These are phyloP conservation scores for Heterotis niloticus DNA, from an alignment of 2,113 vertebrate genomes.

Conservation along the genomic window DNA sequence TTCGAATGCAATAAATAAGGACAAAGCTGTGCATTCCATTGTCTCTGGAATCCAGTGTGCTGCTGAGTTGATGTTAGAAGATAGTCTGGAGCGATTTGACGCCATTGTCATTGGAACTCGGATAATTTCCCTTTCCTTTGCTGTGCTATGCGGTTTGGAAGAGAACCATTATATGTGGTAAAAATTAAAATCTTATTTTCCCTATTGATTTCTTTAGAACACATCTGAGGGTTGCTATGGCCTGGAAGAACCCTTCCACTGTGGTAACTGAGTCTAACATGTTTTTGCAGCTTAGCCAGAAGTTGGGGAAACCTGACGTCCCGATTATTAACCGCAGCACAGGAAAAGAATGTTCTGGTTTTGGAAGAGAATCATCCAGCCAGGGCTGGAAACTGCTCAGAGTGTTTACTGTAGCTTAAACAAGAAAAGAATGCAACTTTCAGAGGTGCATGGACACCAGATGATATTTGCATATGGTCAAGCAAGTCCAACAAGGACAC, in stretches of 20 bases:
- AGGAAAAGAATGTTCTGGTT: background rate
- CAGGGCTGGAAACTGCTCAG: background rate
- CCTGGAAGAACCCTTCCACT: background rate
- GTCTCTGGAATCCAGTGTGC: too few relatives aligned
- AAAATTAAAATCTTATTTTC: background rate
- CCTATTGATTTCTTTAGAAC: background rate
- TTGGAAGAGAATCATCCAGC: background rate
- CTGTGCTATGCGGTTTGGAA: constrained; percentile 19
- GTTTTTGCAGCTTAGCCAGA: background rate
- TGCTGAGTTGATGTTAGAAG: too few relatives aligned
- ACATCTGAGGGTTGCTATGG: background rate
- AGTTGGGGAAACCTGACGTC: background rate
- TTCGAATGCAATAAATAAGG: too few relatives aligned
- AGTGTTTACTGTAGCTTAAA: constrained; percentile 16
- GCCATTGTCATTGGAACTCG: constrained; percentile 15
- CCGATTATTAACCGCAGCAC: background rate
- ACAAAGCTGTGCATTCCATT: too few relatives aligned
- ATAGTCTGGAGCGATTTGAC: background rate
- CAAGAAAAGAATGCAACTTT: background rate
- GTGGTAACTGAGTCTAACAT: background rate
- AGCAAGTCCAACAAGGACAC: background rate
- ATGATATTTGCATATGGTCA: background rate
- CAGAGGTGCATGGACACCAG: background rate
- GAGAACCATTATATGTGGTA: background rate
- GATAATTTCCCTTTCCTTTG: constrained; percentile 16